These are phyloP conservation scores for Pocillopora damicornis DNA, from an alignment of 64 coral and sea anemone genomes.

Conservation along the genomic window DNA sequence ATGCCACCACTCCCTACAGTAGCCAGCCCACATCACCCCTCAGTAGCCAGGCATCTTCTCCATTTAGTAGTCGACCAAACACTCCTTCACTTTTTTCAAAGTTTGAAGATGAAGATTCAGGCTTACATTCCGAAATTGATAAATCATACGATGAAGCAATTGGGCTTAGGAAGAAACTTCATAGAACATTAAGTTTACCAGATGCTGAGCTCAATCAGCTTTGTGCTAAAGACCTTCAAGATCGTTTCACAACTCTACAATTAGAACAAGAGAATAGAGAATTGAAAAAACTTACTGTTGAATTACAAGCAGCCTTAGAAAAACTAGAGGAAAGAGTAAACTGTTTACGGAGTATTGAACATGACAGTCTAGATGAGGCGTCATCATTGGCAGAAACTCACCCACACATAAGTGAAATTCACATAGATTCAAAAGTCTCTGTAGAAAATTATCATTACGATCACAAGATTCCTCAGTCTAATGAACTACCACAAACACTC, in stretches of 20 bases:
- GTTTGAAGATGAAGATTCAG: slow-evolving; percentile 81
- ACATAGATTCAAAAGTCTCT: slow-evolving; percentile 15
- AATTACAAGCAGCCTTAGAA: slow-evolving; percentile 90
- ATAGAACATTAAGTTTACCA: slow-evolving; percentile 93
- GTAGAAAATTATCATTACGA: not conserved
- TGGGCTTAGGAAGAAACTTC: slow-evolving; percentile 74
- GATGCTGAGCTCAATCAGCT: slow-evolving; percentile 94
- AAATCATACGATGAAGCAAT: slow-evolving; percentile 83
- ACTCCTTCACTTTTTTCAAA: slow-evolving; percentile 70
- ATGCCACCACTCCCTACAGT: slow-evolving; percentile 76
- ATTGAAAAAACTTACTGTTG: slow-evolving; percentile 86
- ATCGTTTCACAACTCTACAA: slow-evolving; percentile 88
- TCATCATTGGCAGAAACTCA: slow-evolving; percentile 20
- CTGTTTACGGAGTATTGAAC: slow-evolving; percentile 52
- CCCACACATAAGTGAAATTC: not conserved
- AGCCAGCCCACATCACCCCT: slow-evolving; percentile 69
- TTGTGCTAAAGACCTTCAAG: slow-evolving; percentile 69
- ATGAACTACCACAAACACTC: slow-evolving; percentile 8
- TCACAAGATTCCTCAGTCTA: not conserved
- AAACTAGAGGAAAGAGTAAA: slow-evolving; percentile 89
- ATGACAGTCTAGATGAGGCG: slow-evolving; percentile 78
- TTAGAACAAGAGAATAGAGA: slow-evolving; percentile 96
- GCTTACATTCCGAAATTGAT: slow-evolving; percentile 88
- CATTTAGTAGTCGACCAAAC: slow-evolving; percentile 63
- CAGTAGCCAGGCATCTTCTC: slow-evolving; percentile 78